Evolutionary conservation across 2,113 vertebrate species (phyloP).

Genomic region (Pyrgilauda ruficollis): DNA sequence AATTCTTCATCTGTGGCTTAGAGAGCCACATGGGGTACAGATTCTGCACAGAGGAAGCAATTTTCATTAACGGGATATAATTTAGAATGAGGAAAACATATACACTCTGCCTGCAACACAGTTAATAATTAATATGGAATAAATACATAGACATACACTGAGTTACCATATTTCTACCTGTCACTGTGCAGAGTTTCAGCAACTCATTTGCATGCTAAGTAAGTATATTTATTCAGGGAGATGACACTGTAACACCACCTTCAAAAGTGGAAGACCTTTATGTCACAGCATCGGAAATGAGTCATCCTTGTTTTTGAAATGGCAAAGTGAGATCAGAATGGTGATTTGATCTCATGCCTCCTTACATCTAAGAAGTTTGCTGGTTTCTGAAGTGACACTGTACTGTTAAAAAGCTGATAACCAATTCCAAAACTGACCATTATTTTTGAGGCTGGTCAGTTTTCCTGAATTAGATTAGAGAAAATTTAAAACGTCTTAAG

Average conservation of each 20-base stretch:
- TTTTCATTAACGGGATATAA: constrained; percentile 81
- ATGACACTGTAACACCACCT: constrained; percentile 18
- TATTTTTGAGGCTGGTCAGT: not conserved
- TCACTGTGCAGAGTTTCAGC: constrained; percentile 41
- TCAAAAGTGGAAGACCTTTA: not conserved
- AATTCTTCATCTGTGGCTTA: constrained; percentile 73
- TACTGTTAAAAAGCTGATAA: not conserved
- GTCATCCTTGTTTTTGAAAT: constrained; percentile 13
- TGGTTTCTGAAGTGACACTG: not conserved
- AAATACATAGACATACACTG: constrained; percentile 53
- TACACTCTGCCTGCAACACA: constrained; percentile 64
- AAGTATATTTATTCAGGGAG: constrained; percentile 50
- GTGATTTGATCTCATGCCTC: not conserved
- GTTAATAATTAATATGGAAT: constrained; percentile 71
- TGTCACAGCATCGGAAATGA: constrained; percentile 13
- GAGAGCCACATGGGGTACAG: constrained; percentile 74
- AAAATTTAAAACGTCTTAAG: not conserved
- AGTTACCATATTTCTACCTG: constrained; percentile 63
- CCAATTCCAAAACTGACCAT: not conserved
- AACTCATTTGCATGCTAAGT: constrained; percentile 46
- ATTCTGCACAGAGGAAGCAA: constrained; percentile 75
- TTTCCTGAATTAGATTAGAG: not conserved
- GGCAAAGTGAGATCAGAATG: constrained; percentile 13
- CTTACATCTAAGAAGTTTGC: not conserved
- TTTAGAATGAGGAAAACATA: constrained; percentile 76